These are phyloP conservation scores for Hippocampus mohnikei DNA, from an alignment of 2,113 vertebrate species.

Conservation along the genomic window DNA sequence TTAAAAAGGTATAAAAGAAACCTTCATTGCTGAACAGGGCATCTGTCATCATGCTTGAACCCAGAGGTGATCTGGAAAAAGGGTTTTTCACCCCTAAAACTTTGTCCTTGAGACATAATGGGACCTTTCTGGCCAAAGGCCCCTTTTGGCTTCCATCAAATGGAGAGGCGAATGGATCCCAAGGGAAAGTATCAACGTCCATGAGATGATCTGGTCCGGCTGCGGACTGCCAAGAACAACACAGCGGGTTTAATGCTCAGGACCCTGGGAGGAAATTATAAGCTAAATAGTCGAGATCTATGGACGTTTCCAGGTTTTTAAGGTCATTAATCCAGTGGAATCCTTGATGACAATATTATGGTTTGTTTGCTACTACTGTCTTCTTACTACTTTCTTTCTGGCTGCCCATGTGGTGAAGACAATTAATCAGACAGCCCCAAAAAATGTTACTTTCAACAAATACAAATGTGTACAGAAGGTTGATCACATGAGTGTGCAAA, in stretches of 20 bases:
- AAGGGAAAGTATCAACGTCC: slow-evolving; percentile 68
- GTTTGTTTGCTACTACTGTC: slow-evolving; percentile 51
- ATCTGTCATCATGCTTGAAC: slow-evolving; percentile 51
- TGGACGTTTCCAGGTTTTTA: slow-evolving; percentile 66
- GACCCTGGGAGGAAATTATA: slow-evolving; percentile 59
- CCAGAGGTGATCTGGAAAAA: slow-evolving; percentile 54
- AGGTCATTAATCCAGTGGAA: slow-evolving; percentile 63
- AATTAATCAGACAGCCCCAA: not conserved
- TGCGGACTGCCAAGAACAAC: slow-evolving; percentile 68
- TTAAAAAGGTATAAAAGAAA: slow-evolving; percentile 32
- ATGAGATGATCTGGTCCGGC: slow-evolving; percentile 56
- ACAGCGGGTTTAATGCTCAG: slow-evolving; percentile 63
- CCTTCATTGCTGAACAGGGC: slow-evolving; percentile 30
- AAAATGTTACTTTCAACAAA: not conserved
- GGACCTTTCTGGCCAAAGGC: slow-evolving; percentile 58
- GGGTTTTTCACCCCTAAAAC: slow-evolving; percentile 50
- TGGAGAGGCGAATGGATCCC: slow-evolving; percentile 63
- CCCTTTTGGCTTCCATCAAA: slow-evolving; percentile 67
- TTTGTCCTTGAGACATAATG: slow-evolving; percentile 64
- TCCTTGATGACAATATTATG: slow-evolving; percentile 63
- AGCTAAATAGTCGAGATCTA: slow-evolving; percentile 62
- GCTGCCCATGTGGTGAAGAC: slow-evolving; percentile 21
- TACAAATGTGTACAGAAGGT: slow-evolving; percentile 10
- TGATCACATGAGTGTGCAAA: not conserved
- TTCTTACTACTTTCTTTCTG: slow-evolving; percentile 21